Conservation (phyloP, 2,888 invertebrate species). For the Eucera pruinosa region DNA sequence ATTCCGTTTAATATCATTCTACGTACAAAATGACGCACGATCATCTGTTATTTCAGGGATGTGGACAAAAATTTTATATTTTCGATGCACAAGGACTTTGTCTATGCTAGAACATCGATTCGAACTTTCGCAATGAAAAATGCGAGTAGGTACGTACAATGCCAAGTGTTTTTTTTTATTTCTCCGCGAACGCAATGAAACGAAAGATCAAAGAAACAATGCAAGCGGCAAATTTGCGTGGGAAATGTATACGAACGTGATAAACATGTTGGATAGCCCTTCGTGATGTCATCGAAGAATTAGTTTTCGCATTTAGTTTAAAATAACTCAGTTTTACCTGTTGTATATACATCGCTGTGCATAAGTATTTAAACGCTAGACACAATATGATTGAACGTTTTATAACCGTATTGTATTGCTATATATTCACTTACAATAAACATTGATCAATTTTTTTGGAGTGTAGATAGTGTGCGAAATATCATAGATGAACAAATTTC, state of each 20-base stretch:
- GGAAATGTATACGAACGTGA: background rate
- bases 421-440: too few relatives aligned
- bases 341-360: too few relatives aligned
- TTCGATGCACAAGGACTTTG: background rate
- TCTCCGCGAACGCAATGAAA: background rate
- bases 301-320: background rate
- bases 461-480: too few relatives aligned
- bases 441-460: too few relatives aligned
- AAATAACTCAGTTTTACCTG: too few relatives aligned
- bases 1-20: background rate
- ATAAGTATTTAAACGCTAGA: too few relatives aligned
- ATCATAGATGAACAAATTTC: too few relatives aligned
- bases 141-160: conserved; percentile 7
- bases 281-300: background rate
- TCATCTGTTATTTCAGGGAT: background rate
- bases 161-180: conserved; percentile 15
- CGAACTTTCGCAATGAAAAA: background rate
- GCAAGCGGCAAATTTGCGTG: background rate
- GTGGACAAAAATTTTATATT: conserved; percentile 7
- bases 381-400: too few relatives aligned
- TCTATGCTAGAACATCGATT: conserved; percentile 6
- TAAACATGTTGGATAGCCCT: background rate
- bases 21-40: background rate
- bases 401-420: too few relatives aligned
- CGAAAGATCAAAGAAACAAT: background rate